A percentile compares a stretch with the other conserved stretches of the same genome.
These are phyloP conservation scores for Apamea crenata DNA, from an alignment of 2,888 invertebrate genomes.

Conservation along the genomic window DNA sequence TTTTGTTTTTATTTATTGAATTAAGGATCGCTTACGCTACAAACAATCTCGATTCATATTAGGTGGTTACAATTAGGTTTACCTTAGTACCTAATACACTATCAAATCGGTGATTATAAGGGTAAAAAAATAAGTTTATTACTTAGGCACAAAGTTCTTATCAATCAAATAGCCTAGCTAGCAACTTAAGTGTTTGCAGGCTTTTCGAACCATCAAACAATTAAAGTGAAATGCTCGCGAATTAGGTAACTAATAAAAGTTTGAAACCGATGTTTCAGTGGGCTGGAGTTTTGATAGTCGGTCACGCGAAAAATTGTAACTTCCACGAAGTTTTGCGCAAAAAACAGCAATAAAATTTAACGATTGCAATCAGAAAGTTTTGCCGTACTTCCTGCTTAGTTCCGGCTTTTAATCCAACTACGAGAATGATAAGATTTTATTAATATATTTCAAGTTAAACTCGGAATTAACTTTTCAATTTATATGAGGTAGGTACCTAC, in stretches of 20 bases:
- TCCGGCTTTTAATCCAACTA: conserved; percentile 6
- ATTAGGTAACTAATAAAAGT: conserved; percentile 56
- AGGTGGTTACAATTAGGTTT: background rate
- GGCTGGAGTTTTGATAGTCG: conserved; percentile 29
- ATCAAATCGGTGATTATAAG: background rate
- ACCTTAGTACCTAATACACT: background rate
- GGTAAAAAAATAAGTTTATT: background rate
- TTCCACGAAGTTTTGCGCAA: conserved; percentile 21
- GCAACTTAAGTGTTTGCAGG: conserved; percentile 7
- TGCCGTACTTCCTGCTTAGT: conserved; percentile 15
- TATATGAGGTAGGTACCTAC: background rate
- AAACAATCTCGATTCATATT: background rate
- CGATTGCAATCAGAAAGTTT: conserved; percentile 47
- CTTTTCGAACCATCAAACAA: conserved; percentile 30
- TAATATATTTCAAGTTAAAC: background rate
- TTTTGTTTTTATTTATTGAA: background rate
- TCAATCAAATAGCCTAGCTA: conserved; percentile 1
- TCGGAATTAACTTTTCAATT: background rate
- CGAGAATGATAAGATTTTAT: background rate
- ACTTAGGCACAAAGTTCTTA: background rate
- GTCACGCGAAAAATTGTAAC: conserved; percentile 54
- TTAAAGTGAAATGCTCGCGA: conserved; percentile 51
- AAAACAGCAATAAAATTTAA: conserved; percentile 42
- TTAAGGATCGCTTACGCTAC: background rate
- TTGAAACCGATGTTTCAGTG: conserved; percentile 41